Conservation (phyloP, 37 sponge, comb jelly and placozoan genomes). For the Spongia lamella region DNA sequence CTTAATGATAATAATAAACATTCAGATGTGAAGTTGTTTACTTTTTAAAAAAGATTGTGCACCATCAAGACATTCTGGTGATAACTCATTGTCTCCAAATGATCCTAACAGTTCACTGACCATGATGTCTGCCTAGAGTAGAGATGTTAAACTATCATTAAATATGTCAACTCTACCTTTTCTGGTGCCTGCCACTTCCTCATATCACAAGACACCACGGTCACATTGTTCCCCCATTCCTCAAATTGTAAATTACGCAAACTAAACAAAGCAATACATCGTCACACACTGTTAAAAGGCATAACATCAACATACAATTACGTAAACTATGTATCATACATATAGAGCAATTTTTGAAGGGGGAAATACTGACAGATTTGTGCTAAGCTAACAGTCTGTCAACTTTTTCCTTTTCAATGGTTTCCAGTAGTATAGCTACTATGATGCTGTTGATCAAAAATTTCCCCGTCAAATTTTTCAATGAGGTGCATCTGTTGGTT, state of each 20-base stretch:
- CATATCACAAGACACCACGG: constrained; percentile 90
- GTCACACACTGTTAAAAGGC: no score
- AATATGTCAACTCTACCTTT: constrained; percentile 50
- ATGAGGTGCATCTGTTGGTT: no score
- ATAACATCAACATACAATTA: no score
- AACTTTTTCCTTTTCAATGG: no score
- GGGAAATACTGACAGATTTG: constrained; percentile 1
- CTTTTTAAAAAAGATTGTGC: constrained; percentile 91
- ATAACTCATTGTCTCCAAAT: constrained; percentile 99
- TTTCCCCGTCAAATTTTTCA: no score
- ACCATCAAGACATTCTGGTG: constrained; percentile 99
- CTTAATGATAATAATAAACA: not conserved
- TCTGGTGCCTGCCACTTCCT: constrained; percentile 89
- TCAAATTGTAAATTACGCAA: constrained; percentile 70
- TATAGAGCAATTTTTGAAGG: not conserved
- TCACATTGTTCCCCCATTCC: constrained; percentile 79
- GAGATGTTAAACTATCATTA: constrained; percentile 9
- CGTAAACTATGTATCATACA: not conserved
- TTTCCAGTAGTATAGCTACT: no score
- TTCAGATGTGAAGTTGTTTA: constrained; percentile 8
- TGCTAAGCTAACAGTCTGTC: no score
- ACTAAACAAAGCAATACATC: no score
- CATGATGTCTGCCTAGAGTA: constrained; percentile 81
- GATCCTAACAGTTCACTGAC: constrained; percentile 99
- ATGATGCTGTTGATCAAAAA: no score